These are phyloP conservation scores for Botia kubotai DNA, from an alignment of 2,797 vertebrate genomes.

Conservation along the genomic window DNA sequence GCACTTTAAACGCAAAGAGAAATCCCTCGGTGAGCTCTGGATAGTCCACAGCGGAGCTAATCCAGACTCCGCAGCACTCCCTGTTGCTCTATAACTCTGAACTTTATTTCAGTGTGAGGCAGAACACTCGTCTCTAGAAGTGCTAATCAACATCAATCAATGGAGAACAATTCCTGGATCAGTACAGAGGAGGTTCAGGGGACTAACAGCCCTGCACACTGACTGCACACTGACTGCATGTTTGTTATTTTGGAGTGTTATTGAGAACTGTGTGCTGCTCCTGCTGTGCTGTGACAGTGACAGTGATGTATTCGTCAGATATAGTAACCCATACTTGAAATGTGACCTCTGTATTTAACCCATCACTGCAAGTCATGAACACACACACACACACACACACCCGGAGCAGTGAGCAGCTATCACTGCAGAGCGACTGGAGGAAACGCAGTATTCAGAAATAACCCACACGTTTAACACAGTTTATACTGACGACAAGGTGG, in stretches of 20 bases:
- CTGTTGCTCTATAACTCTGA: slow-evolving; percentile 70
- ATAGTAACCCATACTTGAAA: too few species aligned
- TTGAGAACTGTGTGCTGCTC: slow-evolving; percentile 49
- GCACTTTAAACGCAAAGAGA: slow-evolving; percentile 69
- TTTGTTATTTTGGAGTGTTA: slow-evolving; percentile 36
- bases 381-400: too few species aligned
- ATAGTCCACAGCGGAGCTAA: slow-evolving; percentile 87
- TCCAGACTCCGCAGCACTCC: slow-evolving; percentile 81
- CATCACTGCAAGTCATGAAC: too few species aligned
- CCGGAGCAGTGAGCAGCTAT: too few species aligned
- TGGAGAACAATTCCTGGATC: slow-evolving; percentile 73
- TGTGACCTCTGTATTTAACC: too few species aligned
- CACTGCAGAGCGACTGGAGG: too few species aligned
- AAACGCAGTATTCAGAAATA: too few species aligned
- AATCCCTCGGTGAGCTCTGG: slow-evolving; percentile 86
- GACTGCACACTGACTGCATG: slow-evolving; percentile 54
- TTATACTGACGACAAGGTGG: too few species aligned
- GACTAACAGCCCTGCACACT: slow-evolving; percentile 74
- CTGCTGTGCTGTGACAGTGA: slow-evolving; percentile 54
- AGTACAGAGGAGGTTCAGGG: slow-evolving; percentile 63
- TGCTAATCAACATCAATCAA: slow-evolving; percentile 71
- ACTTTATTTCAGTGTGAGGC: slow-evolving; percentile 33
- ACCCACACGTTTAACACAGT: too few species aligned
- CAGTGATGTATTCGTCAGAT: too few species aligned
- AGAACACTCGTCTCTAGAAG: slow-evolving; percentile 63